Conservation (phyloP, 2,797 vertebrate species). For the Balearica regulorum region DNA sequence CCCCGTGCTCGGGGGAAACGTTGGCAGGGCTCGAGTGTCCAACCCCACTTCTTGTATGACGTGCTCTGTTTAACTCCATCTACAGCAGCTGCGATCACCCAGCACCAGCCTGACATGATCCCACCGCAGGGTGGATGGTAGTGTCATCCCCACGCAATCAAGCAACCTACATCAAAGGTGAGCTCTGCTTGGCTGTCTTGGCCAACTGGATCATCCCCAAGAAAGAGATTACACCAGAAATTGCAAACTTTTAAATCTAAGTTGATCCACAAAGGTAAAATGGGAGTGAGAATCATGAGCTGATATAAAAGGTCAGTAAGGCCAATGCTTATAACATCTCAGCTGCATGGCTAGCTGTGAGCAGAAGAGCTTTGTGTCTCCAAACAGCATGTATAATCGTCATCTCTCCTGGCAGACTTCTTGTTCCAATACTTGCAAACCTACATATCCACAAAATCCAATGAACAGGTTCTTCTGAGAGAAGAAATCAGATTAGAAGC, state of each 20-base stretch:
- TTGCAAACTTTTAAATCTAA: background rate
- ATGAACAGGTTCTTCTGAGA: background rate
- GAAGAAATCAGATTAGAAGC: conserved; percentile 40
- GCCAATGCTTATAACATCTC: background rate
- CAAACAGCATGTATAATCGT: background rate
- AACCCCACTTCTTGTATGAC: background rate
- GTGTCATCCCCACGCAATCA: background rate
- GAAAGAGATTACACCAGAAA: background rate
- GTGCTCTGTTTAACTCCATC: background rate
- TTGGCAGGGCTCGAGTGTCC: accelerated
- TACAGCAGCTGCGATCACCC: background rate
- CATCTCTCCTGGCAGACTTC: background rate
- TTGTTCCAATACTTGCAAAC: background rate
- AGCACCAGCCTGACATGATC: background rate
- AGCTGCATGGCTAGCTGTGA: background rate
- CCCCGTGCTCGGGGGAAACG: accelerated
- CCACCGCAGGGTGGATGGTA: accelerated
- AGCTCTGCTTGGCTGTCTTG: background rate
- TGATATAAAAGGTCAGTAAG: background rate
- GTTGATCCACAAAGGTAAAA: background rate
- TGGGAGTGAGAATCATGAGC: background rate
- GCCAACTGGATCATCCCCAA: background rate
- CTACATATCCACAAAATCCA: conserved; percentile 16
- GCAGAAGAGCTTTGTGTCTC: background rate
- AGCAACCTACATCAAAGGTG: background rate